Percentiles rank a stretch among this genome's conserved stretches.
phyloP scores from a whole-genome alignment of 2,888 invertebrate species.

The Chymomyza procnemis region DNA sequence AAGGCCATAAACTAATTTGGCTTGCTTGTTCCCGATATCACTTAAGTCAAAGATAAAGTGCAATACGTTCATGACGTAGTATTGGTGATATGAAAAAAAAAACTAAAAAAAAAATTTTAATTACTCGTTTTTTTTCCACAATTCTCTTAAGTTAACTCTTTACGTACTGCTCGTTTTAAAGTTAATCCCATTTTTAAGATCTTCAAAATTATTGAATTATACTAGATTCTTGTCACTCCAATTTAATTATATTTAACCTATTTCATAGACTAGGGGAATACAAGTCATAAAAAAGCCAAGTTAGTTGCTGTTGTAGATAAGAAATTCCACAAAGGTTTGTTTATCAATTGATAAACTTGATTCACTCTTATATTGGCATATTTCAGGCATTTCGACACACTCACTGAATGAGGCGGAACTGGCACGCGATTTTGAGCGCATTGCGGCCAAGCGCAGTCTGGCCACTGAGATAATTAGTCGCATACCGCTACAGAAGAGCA shows the following conservation, averaged over 20 bases:
- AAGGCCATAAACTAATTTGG: slow-evolving; percentile 16
- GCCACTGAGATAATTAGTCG: slow-evolving; percentile 81
- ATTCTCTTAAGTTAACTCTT: no score
- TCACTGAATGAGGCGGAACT: slow-evolving; percentile 93
- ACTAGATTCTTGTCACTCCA: not conserved
- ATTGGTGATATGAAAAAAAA: not conserved
- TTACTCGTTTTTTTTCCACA: no score
- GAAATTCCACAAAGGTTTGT: slow-evolving; percentile 53
- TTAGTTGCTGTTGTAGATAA: slow-evolving; percentile 60
- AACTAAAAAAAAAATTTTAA: no score
- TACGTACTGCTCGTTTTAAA: no score
- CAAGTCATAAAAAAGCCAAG: slow-evolving; percentile 21
- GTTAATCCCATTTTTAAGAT: no score
- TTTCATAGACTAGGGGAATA: not conserved
- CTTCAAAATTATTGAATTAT: no score
- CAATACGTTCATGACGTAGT: not conserved
- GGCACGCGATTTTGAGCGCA: slow-evolving; percentile 80
- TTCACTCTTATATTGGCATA: slow-evolving; percentile 5
- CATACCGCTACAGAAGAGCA: slow-evolving; percentile 91
- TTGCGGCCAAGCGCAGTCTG: slow-evolving; percentile 77
- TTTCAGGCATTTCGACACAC: slow-evolving; percentile 82
- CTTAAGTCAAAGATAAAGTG: not conserved
- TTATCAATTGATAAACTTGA: slow-evolving; percentile 31
- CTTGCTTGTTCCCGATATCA: not conserved
- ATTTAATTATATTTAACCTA: not conserved